A percentile compares a stretch with the other conserved stretches of the same genome.
phyloP scores from a whole-genome alignment of 2,113 vertebrate genomes.

The Calidris pygmaea region DNA sequence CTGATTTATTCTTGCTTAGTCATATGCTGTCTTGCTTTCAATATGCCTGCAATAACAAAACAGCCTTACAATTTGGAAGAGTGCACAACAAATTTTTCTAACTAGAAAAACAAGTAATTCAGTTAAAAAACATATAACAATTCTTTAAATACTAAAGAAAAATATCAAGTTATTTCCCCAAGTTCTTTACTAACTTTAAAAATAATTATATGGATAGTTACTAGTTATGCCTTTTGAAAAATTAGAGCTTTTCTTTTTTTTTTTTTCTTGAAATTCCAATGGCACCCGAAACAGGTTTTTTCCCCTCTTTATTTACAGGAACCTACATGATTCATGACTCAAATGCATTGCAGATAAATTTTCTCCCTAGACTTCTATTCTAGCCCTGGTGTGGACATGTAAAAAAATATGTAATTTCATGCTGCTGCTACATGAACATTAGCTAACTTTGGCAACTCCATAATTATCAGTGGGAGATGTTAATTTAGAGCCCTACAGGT shows the following conservation, averaged over 20 bases:
- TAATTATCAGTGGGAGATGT: neutral
- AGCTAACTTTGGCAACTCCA: neutral
- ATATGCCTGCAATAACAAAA: neutral
- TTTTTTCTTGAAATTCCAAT: neutral
- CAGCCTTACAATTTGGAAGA: neutral
- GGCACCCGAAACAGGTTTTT: neutral
- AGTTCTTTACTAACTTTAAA: neutral
- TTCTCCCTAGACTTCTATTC: neutral
- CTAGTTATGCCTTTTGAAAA: neutral
- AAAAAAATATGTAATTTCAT: neutral
- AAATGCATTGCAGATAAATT: neutral
- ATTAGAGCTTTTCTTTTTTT: neutral
- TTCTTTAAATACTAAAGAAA: neutral
- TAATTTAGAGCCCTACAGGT: neutral
- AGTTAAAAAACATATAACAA: neutral
- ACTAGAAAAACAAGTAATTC: neutral
- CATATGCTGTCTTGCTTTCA: neutral
- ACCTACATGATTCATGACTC: neutral
- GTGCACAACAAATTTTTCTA: neutral
- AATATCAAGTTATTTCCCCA: neutral
- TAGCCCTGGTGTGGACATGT: neutral
- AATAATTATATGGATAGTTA: neutral
- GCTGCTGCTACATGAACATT: neutral
- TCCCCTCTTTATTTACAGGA: neutral
- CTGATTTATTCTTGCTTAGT: conserved; percentile 34